These are phyloP conservation scores for Palythoa heliodiscus DNA, from an alignment of 92 coral and sea anemone genomes.

Conservation along the genomic window DNA sequence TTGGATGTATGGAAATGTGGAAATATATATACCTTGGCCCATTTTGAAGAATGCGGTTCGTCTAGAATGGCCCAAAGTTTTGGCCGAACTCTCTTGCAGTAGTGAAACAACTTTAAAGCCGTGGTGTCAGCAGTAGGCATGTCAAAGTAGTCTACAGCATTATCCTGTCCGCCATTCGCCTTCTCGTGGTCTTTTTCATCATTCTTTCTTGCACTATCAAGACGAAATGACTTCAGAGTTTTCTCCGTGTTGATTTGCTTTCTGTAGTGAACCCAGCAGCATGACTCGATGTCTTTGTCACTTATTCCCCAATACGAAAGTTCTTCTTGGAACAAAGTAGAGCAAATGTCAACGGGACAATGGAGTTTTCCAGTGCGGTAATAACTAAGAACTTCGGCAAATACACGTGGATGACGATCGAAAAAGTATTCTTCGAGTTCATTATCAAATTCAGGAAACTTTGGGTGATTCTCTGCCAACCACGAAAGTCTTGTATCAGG, in stretches of 20 bases:
- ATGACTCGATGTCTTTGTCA: conserved; percentile 89
- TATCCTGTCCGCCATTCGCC: conserved; percentile 28
- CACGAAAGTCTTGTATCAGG: conserved; percentile 97
- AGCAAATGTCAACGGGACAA: conserved; percentile 92
- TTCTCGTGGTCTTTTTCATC: conserved; percentile 48
- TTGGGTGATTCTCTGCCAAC: conserved; percentile 94
- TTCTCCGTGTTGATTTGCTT: conserved; percentile 89
- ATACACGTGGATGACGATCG: conserved; percentile 92
- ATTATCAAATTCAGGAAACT: conserved; percentile 84
- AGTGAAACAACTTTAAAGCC: conserved; percentile 26
- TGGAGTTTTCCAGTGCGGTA: conserved; percentile 96
- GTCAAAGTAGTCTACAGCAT: conserved; percentile 36
- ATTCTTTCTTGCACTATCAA: conserved; percentile 75
- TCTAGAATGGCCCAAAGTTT: conserved; percentile 86
- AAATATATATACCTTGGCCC: conserved; percentile 74
- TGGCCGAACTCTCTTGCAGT: conserved; percentile 72
- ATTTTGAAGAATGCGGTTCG: conserved; percentile 82
- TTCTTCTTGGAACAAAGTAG: conserved; percentile 86
- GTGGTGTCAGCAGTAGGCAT: conserved; percentile 53
- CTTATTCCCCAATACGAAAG: conserved; percentile 98
- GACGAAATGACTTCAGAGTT: conserved; percentile 85
- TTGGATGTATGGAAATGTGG: neutral
- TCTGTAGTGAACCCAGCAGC: conserved; percentile 97
- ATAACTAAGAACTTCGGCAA: conserved; percentile 90
- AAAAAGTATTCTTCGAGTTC: conserved; percentile 90